phyloP scores from a whole-genome alignment of 2,113 vertebrate genomes.

The Equus przewalskii region DNA sequence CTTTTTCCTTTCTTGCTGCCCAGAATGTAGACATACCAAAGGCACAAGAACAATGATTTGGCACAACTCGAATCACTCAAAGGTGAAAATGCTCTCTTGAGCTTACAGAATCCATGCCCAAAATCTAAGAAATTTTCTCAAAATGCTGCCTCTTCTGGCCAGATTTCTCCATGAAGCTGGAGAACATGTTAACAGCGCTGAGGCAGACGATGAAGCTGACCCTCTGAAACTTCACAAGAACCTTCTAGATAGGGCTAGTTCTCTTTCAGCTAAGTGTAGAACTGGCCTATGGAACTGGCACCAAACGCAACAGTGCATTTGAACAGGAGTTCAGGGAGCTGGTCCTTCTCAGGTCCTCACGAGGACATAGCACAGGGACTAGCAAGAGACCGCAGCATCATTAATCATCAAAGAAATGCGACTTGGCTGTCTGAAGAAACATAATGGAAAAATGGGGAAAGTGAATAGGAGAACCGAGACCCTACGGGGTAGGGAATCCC shows the following conservation, averaged over 20 bases:
- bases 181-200: not conserved
- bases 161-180: not conserved
- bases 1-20: not conserved
- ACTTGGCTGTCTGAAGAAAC: conserved; percentile 23
- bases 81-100: not conserved
- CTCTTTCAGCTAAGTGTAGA: not conserved
- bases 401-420: not conserved
- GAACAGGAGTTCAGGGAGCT: not conserved
- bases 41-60: not conserved
- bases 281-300: not conserved
- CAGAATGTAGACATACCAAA: not conserved
- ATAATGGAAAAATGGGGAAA: not conserved
- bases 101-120: not conserved
- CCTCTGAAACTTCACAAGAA: not conserved
- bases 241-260: not conserved
- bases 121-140: not conserved
- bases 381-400: not conserved
- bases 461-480: not conserved
- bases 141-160: not conserved
- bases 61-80: not conserved
- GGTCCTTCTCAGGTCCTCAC: not conserved
- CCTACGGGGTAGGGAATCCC: not conserved
- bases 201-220: not conserved
- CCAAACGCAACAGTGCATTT: not conserved
- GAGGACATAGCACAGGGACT: not conserved